Base-by-base conservation (phyloP, 1,140 invertebrate species). In the Scaptomyza montana region DNA sequence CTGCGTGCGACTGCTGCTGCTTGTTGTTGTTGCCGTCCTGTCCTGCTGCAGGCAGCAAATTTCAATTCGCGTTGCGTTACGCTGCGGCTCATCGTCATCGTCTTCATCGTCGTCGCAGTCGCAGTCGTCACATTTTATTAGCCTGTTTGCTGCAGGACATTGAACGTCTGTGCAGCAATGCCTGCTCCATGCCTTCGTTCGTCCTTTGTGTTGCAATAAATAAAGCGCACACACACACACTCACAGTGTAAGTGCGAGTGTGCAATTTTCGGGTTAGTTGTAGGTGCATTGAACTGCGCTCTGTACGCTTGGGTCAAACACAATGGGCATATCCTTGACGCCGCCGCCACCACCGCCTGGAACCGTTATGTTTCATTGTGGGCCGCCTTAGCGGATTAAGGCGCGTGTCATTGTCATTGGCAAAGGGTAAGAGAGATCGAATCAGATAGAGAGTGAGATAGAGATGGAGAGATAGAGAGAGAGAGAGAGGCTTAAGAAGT, bases 81-180 rank as follows among this genome's bases (percentile, higher is more conserved):
- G 80, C 81, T 85, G 28, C 61, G 43, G 61, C 28, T 45, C 51
- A 13, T 10, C 53, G 71, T 41, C 59, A 19, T 25, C 47, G 46
- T 19, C 56, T 36, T 36, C 33, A 36, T 36, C 53, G 71, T 41
- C 59, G 43, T 16, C 47, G 19, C 9, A 2, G 46, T 19, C 56
- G 3, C 39, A 43, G 54, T 57, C 81, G 82, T 87, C 82, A 86
- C 82, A 86, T 86, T 86, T 87, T 86, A 86, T 86, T 86, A 86
- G 82, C 82, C 78, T 77, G 78, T 87, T 77, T 78, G 86, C 80
- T 89, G 78, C 86, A 90, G 86, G 86, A 90, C 86, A 90, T 90
- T 78, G 72, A 69, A 78, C 73, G 75, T 78, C 75, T 78, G 72
- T 68, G 64, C 74, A 59, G 59, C 74, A 62, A 62, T 62, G 68